Evolutionary conservation across 2,888 invertebrate genomes (phyloP).

Genomic region (Ctenicera cuprea): DNA sequence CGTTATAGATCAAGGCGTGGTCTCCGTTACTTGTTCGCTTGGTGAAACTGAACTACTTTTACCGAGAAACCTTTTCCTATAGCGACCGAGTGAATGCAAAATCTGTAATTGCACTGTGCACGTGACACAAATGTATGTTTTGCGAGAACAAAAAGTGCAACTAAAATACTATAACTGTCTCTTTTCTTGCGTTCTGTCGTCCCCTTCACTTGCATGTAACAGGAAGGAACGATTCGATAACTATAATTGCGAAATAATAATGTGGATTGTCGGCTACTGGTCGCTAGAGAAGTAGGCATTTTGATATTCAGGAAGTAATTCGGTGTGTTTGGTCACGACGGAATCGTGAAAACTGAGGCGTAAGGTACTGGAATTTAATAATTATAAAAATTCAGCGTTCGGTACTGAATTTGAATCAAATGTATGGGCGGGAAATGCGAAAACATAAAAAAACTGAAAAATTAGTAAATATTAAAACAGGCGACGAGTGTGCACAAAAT

Average conservation of each 20-base stretch:
- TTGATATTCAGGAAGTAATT: too few species aligned
- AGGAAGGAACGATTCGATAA: constrained; percentile 30
- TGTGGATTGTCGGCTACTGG: not conserved
- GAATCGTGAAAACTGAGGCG: too few species aligned
- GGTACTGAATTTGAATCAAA: too few species aligned
- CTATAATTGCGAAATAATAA: constrained; percentile 15
- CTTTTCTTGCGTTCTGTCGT: not conserved
- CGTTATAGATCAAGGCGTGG: constrained; percentile 50
- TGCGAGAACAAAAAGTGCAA: not conserved
- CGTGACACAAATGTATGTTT: not conserved
- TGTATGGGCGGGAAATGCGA: too few species aligned
- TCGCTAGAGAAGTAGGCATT: too few species aligned
- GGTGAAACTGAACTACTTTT: constrained; percentile 58
- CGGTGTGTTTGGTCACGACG: too few species aligned
- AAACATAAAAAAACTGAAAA: too few species aligned
- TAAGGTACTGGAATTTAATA: too few species aligned
- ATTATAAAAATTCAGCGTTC: too few species aligned
- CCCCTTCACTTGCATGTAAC: constrained; percentile 10
- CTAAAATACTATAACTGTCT: constrained; percentile 13
- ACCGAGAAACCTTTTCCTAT: constrained; percentile 41
- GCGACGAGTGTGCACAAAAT: too few species aligned
- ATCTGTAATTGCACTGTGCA: constrained; percentile 14
- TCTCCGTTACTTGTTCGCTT: constrained; percentile 35
- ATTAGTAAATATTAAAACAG: too few species aligned
- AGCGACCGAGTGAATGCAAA: constrained; percentile 26